Conservation (phyloP, 1,140 invertebrate species). For the Schlechtendalia chinensis region DNA sequence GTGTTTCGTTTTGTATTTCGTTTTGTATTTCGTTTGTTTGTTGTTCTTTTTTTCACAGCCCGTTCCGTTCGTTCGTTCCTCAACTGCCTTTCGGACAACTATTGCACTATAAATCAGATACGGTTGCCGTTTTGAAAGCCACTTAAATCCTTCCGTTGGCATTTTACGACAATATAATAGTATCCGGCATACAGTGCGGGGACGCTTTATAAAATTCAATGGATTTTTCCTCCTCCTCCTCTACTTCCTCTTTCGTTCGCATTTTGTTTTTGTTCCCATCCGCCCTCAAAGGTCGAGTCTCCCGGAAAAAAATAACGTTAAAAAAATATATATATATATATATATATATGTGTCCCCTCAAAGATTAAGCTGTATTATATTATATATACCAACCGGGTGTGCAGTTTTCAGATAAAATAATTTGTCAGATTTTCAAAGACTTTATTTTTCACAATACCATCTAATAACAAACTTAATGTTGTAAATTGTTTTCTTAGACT, state of each 20-base stretch:
- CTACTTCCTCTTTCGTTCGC: neutral
- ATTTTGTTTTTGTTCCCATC: conserved; percentile 11
- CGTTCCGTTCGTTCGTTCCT: neutral
- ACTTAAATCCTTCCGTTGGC: conserved; percentile 45
- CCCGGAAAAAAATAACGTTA: neutral
- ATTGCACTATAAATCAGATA: conserved; percentile 38
- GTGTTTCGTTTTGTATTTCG: neutral
- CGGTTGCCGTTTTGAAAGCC: conserved; percentile 33
- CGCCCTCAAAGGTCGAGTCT: neutral
- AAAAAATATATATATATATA: conserved; percentile 11
- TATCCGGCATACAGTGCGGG: neutral
- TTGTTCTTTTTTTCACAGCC: neutral
- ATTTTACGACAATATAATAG: conserved; percentile 47
- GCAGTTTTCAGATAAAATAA: conserved; percentile 45
- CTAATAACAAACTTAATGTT: neutral
- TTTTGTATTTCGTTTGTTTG: no score
- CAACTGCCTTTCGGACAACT: conserved; percentile 14
- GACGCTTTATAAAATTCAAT: conserved; percentile 30
- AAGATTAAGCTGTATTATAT: neutral
- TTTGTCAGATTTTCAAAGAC: conserved; percentile 4
- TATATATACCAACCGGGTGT: neutral
- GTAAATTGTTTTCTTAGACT: conserved; percentile 1
- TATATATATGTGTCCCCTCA: no score
- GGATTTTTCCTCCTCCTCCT: neutral
- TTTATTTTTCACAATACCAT: conserved; percentile 6